Evolutionary conservation across 2,113 vertebrate species (phyloP).

Genomic region (Sceloporus undulatus): DNA sequence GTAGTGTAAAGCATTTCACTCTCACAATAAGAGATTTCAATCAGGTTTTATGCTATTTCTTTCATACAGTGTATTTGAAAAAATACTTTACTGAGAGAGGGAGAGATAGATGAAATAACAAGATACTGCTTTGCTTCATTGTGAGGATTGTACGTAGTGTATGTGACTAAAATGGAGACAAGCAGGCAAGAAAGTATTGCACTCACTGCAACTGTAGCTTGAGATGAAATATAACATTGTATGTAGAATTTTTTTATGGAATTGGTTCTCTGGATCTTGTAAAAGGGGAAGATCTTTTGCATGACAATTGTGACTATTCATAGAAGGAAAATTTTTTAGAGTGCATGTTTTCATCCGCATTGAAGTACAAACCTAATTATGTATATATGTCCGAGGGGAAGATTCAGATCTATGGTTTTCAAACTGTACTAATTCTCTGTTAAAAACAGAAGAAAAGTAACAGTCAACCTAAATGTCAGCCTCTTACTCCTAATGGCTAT

Average conservation of each 20-base stretch:
- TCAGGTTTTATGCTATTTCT: constrained; percentile 56
- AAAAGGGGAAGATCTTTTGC: background rate
- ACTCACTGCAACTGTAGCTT: constrained; percentile 27
- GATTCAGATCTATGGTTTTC: constrained; percentile 51
- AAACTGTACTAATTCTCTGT: constrained; percentile 39
- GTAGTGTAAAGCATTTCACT: constrained; percentile 46
- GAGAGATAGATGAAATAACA: constrained; percentile 34
- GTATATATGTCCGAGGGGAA: constrained; percentile 39
- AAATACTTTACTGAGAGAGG: constrained; percentile 47
- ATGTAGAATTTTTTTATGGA: constrained; percentile 48
- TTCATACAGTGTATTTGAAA: constrained; percentile 54
- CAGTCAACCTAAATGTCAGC: constrained; percentile 44
- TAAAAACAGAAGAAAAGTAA: no score
- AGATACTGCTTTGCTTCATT: constrained; percentile 42
- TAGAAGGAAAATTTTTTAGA: fast-evolving
- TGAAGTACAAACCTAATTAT: constrained; percentile 6
- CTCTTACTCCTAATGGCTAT: constrained; percentile 24
- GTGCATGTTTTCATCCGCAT: constrained; percentile 8
- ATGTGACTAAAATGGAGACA: constrained; percentile 53
- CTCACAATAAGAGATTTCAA: constrained; percentile 61
- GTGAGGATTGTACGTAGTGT: constrained; percentile 20
- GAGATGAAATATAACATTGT: constrained; percentile 51
- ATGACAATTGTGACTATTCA: background rate
- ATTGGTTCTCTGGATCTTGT: constrained; percentile 12
- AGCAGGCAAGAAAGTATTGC: constrained; percentile 28